Evolutionary conservation across 2,888 invertebrate genomes (phyloP).

Genomic region (Andrena dorsata): DNA sequence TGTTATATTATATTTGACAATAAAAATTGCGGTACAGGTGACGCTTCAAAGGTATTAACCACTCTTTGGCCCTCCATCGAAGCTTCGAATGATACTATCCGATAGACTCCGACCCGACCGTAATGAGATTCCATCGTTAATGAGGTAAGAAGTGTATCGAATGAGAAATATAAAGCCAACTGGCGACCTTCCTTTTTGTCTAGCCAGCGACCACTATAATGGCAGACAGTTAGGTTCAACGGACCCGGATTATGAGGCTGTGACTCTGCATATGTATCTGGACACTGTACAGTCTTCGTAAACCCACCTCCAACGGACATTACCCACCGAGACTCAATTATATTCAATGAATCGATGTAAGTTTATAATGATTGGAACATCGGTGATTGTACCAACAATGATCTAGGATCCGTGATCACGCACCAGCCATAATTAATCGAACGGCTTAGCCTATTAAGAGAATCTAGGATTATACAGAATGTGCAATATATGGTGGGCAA

Average conservation of each 20-base stretch:
- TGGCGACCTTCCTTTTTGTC: conserved; percentile 68
- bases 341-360: conserved; percentile 7
- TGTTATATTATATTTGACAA: too few relatives aligned
- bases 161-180: conserved; percentile 35
- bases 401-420: conserved; percentile 7
- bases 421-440: background rate
- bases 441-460: background rate
- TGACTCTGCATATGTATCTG: conserved; percentile 9
- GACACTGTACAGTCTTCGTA: conserved; percentile 3
- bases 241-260: conserved; percentile 69
- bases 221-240: conserved; percentile 81
- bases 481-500: background rate
- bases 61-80: background rate
- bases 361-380: conserved; percentile 10
- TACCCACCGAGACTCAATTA: conserved; percentile 11
- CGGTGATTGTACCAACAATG: background rate
- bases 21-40: too few relatives aligned
- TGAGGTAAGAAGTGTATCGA: conserved; percentile 24
- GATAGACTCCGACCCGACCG: background rate
- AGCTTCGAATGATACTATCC: background rate
- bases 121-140: conserved; percentile 60
- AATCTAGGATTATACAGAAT: background rate
- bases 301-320: conserved; percentile 12
- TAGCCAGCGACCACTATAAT: conserved; percentile 71
- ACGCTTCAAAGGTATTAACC: background rate